These are phyloP conservation scores for Microcaecilia unicolor DNA, from an alignment of 2,797 vertebrate genomes.

Conservation along the genomic window DNA sequence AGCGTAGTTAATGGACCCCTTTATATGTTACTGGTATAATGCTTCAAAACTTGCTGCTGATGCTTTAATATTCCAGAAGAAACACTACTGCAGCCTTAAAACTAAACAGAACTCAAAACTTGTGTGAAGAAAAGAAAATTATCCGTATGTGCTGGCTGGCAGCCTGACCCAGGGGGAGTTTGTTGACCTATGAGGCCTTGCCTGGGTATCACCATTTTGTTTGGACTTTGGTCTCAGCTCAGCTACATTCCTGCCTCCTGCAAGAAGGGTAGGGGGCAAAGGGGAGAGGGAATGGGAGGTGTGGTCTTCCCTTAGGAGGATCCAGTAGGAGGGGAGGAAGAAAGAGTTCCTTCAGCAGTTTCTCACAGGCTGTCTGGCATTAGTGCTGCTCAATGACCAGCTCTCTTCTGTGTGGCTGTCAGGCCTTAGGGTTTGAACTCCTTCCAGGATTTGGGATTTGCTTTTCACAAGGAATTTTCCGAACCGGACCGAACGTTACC, in stretches of 20 bases:
- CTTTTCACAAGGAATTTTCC: slow-evolving; percentile 32
- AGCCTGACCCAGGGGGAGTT: slow-evolving; percentile 50
- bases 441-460: slow-evolving; percentile 46
- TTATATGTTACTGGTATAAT: no score
- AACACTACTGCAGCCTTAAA: no score
- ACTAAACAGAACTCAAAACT: no score
- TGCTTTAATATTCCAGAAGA: no score
- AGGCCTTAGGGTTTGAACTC: slow-evolving; percentile 43
- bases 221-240: slow-evolving; percentile 68
- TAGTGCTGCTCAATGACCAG: slow-evolving; percentile 40
- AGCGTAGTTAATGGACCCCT: no score
- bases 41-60: no score
- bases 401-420: slow-evolving; percentile 40
- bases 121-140: slow-evolving; percentile 23
- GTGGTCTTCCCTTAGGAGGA: slow-evolving; percentile 50
- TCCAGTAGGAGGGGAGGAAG: slow-evolving; percentile 61
- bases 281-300: no score
- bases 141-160: slow-evolving; percentile 42
- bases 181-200: slow-evolving; percentile 51
- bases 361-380: no score
- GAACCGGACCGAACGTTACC: slow-evolving; percentile 20
- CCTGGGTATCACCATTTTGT: slow-evolving; percentile 39
- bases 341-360: slow-evolving; percentile 59
- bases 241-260: slow-evolving; percentile 66
- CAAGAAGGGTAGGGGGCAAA: no score